Evolutionary conservation across 2,888 invertebrate species (phyloP), one percentile per base, ranked within the genome.

Genomic region (Microctonus brassicae): DNA sequence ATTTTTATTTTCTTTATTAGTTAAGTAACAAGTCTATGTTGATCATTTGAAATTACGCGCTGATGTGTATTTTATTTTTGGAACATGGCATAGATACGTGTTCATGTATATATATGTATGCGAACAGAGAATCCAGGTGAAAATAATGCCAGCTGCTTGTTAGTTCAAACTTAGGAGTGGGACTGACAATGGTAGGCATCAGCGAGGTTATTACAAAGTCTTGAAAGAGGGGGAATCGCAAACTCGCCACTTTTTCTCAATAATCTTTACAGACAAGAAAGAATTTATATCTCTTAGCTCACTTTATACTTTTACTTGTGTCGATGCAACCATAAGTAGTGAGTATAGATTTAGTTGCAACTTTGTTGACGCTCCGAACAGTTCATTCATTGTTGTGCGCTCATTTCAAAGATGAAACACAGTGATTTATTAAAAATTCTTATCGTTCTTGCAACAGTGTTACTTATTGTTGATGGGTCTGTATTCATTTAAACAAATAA

Each of bases 381-480:
- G 17, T 47, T 47, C 17, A 9, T 20, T 17, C 17, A 17, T 17
- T 47, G 17, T 47, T 47, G 47, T 20, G 47, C 1, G 17, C n/a
- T 6, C 17, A 47, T n/a, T 47, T 47, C 17, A 17, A 47, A 47
- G 17, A 47, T 47, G 47, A 47, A 17, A 47, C 9, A 17, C n/a
- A 24, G 26, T 22, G 55, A 22, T 26, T 55, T 55, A 55, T 24
- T 55, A 13, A 57, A 26, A n/a, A 11, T 57, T 29, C 26, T 57
- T 26, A 29, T 57, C 11, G n/a, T 57, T n/a, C 24, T 57, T 11
- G 26, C 24, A n/a, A 29, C 29, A 29, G 26, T 57, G 22, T 1
- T 57, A 57, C 11, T 57, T 22, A 22, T 57, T 22, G 57, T 29
- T 24, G 57, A 57, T 2, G 57, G 57, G 57, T 57, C 11, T 57